These are phyloP conservation scores for Neelides folsomi DNA, from an alignment of 2,888 invertebrate genomes.

Conservation along the genomic window DNA sequence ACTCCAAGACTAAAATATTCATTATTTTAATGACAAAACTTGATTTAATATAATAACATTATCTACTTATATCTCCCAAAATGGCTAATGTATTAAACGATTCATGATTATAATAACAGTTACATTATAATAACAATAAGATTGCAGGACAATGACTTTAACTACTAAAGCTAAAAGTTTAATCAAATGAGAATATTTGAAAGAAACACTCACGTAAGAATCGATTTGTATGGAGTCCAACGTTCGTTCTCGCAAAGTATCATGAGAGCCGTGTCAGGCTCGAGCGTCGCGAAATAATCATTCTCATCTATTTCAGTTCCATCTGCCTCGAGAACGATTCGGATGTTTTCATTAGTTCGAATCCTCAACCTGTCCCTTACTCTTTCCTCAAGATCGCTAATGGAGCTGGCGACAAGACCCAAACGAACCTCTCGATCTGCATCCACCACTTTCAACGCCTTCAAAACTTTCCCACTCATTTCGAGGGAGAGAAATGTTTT, in stretches of 20 bases:
- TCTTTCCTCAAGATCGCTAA: conserved; percentile 47
- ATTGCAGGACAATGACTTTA: no score
- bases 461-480: no score
- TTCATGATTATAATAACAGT: no score
- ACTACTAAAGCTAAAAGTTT: no score
- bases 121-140: no score
- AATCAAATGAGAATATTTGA: background rate
- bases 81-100: no score
- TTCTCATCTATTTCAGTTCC: conserved; percentile 93
- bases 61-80: background rate
- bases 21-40: background rate
- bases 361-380: conserved; percentile 25
- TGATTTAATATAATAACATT: no score
- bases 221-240: conserved; percentile 47
- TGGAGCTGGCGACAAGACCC: conserved; percentile 63
- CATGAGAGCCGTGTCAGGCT: conserved; percentile 70
- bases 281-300: conserved; percentile 81
- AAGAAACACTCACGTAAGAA: conserved; percentile 31
- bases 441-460: conserved; percentile 62
- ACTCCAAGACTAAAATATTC: background rate
- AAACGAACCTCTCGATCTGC: conserved; percentile 64
- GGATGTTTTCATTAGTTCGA: conserved; percentile 13
- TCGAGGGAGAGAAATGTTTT: no score
- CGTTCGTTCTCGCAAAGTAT: conserved; percentile 61
- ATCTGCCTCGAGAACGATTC: conserved; percentile 77